phyloP scores from a whole-genome alignment of 2,797 vertebrate genomes.

The Nyctibius grandis region DNA sequence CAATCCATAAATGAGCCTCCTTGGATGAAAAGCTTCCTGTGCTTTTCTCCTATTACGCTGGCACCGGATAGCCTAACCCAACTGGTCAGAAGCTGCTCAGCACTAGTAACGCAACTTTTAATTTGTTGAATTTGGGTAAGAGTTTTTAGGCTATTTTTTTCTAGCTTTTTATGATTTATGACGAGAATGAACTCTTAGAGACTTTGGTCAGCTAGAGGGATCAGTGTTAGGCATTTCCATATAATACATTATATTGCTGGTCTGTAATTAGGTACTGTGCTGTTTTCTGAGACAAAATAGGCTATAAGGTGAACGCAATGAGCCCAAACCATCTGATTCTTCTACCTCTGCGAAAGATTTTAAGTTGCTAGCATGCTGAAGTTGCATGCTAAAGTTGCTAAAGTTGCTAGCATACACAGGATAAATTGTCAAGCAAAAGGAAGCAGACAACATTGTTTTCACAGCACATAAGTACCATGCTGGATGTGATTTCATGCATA shows the following conservation, averaged over 20 bases:
- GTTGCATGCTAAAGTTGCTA: too few relatives aligned
- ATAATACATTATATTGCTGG: background rate
- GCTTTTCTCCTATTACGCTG: background rate
- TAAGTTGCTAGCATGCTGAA: too few relatives aligned
- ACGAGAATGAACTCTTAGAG: background rate
- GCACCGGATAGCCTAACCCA: background rate
- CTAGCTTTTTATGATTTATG: background rate
- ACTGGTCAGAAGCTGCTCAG: background rate
- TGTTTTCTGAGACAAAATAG: background rate
- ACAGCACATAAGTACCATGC: constrained; percentile 8
- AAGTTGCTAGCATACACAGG: background rate
- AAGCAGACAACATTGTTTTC: constrained; percentile 50
- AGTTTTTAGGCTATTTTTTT: background rate
- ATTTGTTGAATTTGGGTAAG: background rate
- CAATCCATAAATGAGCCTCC: background rate
- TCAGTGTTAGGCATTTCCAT: background rate
- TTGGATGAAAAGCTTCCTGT: background rate
- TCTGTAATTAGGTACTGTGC: background rate
- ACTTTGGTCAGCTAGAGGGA: background rate
- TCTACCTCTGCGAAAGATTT: background rate
- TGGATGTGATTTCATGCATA: constrained; percentile 61
- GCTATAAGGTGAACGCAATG: background rate
- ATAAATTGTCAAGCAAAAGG: constrained; percentile 12
- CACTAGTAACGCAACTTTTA: background rate
- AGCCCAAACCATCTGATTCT: background rate